Percentiles rank a stretch among this genome's conserved stretches.
Conservation (phyloP, 30 jellyfish, hydroid and myxozoan genomes). For the Mastigias papua region DNA sequence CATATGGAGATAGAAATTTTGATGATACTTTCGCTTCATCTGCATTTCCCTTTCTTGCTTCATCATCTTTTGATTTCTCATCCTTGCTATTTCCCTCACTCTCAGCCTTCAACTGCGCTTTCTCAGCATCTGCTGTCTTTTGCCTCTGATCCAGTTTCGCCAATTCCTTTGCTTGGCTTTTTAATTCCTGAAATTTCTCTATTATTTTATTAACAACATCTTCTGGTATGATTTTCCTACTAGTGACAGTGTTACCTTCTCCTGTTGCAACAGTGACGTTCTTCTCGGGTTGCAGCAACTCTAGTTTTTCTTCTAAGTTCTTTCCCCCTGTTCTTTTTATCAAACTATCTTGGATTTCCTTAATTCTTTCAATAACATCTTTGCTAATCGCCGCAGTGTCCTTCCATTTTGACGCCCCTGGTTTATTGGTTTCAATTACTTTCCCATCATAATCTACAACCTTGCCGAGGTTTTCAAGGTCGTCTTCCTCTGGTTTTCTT, state of each 20-base stretch:
- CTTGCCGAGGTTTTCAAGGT: conserved; percentile 91
- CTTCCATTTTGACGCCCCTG: conserved; percentile 52
- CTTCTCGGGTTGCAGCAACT: conserved; percentile 81
- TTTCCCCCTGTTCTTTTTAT: conserved; percentile 81
- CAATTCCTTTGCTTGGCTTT: conserved; percentile 82
- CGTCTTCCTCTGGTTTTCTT: conserved; percentile 80
- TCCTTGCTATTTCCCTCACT: neutral
- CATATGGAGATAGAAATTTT: conserved; percentile 79
- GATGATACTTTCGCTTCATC: neutral
- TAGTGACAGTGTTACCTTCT: conserved; percentile 24
- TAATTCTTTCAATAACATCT: conserved; percentile 91
- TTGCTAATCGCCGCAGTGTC: conserved; percentile 75
- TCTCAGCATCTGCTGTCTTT: conserved; percentile 4
- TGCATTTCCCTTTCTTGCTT: conserved; percentile 13
- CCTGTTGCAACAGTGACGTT: conserved; percentile 52
- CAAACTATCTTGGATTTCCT: conserved; percentile 92
- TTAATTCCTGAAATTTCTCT: conserved; percentile 90
- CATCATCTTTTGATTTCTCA: conserved; percentile 25
- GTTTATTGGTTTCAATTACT: conserved; percentile 48
- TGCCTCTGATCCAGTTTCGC: conserved; percentile 34
- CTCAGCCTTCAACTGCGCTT: neutral
- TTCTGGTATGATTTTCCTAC: conserved; percentile 96
- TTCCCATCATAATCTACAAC: conserved; percentile 86
- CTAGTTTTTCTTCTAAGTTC: conserved; percentile 77
- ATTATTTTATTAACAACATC: conserved; percentile 98